Evolutionary conservation across 2,888 invertebrate species (phyloP).

Genomic region (Ophonus ardosiacus): DNA sequence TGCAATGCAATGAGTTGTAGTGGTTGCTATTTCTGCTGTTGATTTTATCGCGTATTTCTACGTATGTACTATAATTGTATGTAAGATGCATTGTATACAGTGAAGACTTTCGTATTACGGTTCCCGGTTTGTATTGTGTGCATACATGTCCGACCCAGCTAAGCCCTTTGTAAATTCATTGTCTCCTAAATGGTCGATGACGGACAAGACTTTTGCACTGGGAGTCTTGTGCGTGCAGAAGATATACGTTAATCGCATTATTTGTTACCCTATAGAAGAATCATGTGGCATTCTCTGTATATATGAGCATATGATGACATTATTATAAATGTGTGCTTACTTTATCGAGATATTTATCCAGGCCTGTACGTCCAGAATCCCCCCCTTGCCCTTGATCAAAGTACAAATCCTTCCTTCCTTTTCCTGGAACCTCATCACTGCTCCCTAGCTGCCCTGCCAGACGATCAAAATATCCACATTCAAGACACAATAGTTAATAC

Average conservation of each 20-base stretch:
- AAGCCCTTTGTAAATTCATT: constrained; percentile 59
- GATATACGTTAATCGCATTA: constrained; percentile 65
- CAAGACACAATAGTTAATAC: constrained; percentile 59
- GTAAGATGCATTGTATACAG: constrained; percentile 51
- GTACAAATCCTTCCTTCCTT: constrained; percentile 54
- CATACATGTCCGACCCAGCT: constrained; percentile 56
- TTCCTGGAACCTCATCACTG: constrained; percentile 5
- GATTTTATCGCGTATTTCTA: constrained; percentile 33
- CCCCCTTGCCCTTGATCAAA: constrained; percentile 38
- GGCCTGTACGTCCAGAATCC: constrained; percentile 53
- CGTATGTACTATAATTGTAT: constrained; percentile 47
- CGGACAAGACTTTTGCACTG: constrained; percentile 21
- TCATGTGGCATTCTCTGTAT: constrained; percentile 71
- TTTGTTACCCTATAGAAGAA: constrained; percentile 67
- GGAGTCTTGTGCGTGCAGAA: constrained; percentile 44
- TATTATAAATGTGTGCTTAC: constrained; percentile 66
- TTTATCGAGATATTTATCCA: constrained; percentile 61
- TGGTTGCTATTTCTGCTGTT: constrained; percentile 32
- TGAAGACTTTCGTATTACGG: constrained; percentile 52
- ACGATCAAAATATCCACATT: constrained; percentile 54
- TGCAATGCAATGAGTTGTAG: constrained; percentile 9
- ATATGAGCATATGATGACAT: constrained; percentile 68
- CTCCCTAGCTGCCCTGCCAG: constrained; percentile 23
- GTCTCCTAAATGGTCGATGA: constrained; percentile 55
- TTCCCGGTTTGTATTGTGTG: constrained; percentile 55